Conservation (phyloP, 2,113 vertebrate species). For the Phylloscopus whistleri region DNA sequence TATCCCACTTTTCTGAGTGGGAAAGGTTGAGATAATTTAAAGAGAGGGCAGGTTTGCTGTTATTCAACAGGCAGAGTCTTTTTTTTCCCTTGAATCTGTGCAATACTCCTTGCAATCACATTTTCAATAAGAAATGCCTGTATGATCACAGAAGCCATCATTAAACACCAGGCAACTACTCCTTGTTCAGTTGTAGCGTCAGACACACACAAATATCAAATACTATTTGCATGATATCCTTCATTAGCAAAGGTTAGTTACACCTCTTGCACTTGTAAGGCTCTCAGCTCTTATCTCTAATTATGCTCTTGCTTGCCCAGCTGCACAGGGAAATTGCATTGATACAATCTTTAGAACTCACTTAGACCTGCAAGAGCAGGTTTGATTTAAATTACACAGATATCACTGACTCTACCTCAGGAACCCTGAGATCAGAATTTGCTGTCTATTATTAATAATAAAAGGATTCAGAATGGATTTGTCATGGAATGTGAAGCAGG, state of each 20-base stretch:
- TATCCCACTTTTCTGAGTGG: background rate
- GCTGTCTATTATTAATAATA: constrained; percentile 50
- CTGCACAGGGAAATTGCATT: constrained; percentile 47
- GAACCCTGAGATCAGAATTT: constrained; percentile 48
- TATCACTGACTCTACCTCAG: constrained; percentile 15
- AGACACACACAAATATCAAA: constrained; percentile 18
- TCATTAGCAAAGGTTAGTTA: constrained; percentile 57
- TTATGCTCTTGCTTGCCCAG: constrained; percentile 1
- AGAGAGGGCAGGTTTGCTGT: background rate
- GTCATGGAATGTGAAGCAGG: constrained; percentile 29
- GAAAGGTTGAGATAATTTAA: background rate
- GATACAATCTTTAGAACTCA: constrained; percentile 56
- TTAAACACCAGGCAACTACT: background rate
- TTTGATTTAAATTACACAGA: constrained; percentile 59
- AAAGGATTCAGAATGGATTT: constrained; percentile 49
- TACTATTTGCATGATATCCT: constrained; percentile 17
- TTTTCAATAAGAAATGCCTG: background rate
- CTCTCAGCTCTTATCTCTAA: constrained; percentile 49
- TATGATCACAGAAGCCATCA: background rate
- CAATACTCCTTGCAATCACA: background rate
- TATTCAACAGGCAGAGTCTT: background rate
- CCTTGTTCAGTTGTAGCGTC: background rate
- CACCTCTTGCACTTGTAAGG: constrained; percentile 16
- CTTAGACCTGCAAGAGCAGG: constrained; percentile 7
- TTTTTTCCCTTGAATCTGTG: background rate